Evolutionary conservation across 2,113 vertebrate genomes (phyloP), one percentile per base, ranked within the genome.

Genomic region (Elachura formosa): DNA sequence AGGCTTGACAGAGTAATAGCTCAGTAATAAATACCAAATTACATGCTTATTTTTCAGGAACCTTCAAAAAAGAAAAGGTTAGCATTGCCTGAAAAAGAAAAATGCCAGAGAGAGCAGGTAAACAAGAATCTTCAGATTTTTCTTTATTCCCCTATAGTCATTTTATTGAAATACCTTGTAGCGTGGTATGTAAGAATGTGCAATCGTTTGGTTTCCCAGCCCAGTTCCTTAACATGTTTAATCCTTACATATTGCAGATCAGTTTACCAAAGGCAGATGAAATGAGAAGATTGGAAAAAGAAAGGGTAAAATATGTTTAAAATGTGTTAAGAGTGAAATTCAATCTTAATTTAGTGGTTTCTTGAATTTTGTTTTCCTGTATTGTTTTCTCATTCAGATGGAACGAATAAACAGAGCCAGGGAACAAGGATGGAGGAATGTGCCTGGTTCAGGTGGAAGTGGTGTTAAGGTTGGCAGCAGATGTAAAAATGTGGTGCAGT

Each of bases 351-450:
- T 41, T 80, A 87, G 80, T 76, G 94, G 85, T 82, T 97, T 63
- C 82, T 97, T 97, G 95, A 95, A 97, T 88, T 85, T 68, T 95
- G 20, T 97, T 97, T 97, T 92, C 84, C 73, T 96, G 84, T 95
- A 96, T 96, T 96, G 52, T 96, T 97, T 96, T 84, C 49, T 92
- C 74, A 76, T 96, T 87, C 96, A 99, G 99, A 97, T 99, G 92
- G 98, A 98, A 96, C 98, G 98, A 90, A 99, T 99, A 97, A 99
- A 99, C 96, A 98, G 98, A 97, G 99, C 99, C 77, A 98, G 99
- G 96, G 99, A 99, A 84, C 99, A 99, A 98, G 99, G 99, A 94
- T 99, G 99, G 99, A 99, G 98, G 81, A 98, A 98, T 92, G 99
- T 99, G 49, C 97, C 99, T 87, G 98, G 98, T 96, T 98, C 98